A percentile compares a stretch with the other conserved stretches of the same genome.
These are phyloP conservation scores for Temnothorax longispinosus DNA, from an alignment of 1,140 invertebrate species.

Conservation along the genomic window DNA sequence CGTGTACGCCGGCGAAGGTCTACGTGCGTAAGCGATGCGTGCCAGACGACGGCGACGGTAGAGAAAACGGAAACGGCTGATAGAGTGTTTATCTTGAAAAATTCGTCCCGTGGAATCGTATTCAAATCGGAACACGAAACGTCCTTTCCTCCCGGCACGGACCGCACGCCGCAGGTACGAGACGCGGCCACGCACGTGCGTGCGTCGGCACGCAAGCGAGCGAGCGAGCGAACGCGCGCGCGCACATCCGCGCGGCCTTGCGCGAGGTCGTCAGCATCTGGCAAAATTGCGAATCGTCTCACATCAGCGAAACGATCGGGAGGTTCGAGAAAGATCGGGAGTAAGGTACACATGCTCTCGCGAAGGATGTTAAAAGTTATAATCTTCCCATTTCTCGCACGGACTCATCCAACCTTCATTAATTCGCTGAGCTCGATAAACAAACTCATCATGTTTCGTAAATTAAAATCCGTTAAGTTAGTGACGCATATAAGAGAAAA, in stretches of 20 bases:
- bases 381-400: not conserved
- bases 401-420: not conserved
- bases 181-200: slow-evolving; percentile 28
- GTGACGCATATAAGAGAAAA: too few species aligned
- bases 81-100: slow-evolving; percentile 70
- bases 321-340: slow-evolving; percentile 20
- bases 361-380: not conserved
- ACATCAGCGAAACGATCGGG: not conserved
- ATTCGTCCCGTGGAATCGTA: slow-evolving; percentile 69
- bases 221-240: not conserved
- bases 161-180: slow-evolving; percentile 31
- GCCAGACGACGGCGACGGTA: not conserved
- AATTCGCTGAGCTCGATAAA: too few species aligned
- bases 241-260: slow-evolving; percentile 8
- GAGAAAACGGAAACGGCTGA: slow-evolving; percentile 72
- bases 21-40: slow-evolving; percentile 36
- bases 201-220: not conserved
- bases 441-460: too few species aligned
- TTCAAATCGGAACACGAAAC: slow-evolving; percentile 77
- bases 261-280: slow-evolving; percentile 26
- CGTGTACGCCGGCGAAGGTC: too few species aligned
- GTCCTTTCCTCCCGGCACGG: slow-evolving; percentile 73
- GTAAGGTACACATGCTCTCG: not conserved
- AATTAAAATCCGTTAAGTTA: too few species aligned
- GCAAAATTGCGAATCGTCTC: slow-evolving; percentile 20